Conservation (phyloP, 2,888 invertebrate genomes). For the Acleris sparsana region DNA sequence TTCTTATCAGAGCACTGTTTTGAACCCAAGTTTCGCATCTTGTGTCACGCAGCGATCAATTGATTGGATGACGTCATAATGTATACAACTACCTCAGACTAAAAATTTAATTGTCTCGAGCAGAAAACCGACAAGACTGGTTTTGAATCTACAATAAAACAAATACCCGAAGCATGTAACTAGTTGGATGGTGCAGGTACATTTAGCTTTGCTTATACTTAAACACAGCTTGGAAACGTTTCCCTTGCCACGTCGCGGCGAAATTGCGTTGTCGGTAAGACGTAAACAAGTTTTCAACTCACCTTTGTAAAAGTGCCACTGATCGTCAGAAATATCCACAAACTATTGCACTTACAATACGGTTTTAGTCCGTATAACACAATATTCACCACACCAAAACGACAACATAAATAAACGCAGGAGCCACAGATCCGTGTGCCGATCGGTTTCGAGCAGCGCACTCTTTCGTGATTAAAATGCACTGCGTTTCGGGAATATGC, state of each 20-base stretch:
- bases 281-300: slow-evolving; percentile 57
- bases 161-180: not conserved
- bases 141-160: not conserved
- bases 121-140: slow-evolving; percentile 8
- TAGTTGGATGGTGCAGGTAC: not conserved
- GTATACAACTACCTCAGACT: slow-evolving; percentile 32
- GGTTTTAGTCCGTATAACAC: slow-evolving; percentile 81
- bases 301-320: slow-evolving; percentile 71
- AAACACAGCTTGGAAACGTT: slow-evolving; percentile 59
- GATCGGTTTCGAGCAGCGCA: slow-evolving; percentile 63
- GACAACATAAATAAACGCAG: slow-evolving; percentile 82
- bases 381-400: slow-evolving; percentile 83
- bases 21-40: slow-evolving; percentile 9
- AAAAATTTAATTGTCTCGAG: slow-evolving; percentile 1
- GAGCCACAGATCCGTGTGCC: slow-evolving; percentile 62
- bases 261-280: slow-evolving; percentile 55
- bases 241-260: slow-evolving; percentile 73
- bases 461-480: slow-evolving; percentile 73
- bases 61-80: slow-evolving; percentile 56
- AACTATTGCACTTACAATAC: slow-evolving; percentile 80
- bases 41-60: slow-evolving; percentile 22
- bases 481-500: slow-evolving; percentile 77
- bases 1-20: slow-evolving; percentile 49
- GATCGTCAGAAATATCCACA: slow-evolving; percentile 78
- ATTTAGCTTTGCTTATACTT: slow-evolving; percentile 51